Base-by-base conservation (phyloP, 2,113 vertebrate genomes). In the Geothlypis trichas region DNA sequence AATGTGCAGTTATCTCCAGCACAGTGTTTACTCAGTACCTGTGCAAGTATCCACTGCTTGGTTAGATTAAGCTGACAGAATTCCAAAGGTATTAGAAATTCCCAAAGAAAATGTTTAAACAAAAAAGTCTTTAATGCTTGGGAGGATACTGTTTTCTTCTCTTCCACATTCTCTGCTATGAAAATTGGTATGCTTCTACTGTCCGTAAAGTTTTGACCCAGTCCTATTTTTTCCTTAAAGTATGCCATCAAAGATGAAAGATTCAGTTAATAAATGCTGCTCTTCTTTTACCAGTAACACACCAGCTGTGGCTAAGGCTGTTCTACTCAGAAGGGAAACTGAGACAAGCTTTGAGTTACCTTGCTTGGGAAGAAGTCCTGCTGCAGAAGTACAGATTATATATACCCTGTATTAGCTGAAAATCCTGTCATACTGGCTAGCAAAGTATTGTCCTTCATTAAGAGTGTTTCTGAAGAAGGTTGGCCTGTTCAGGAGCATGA, bases 51-150 rank as follows among this genome's bases (percentile, higher is more conserved):
- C 13, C 19, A 79, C 44, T 93, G 82, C 67, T 88, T 71, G 57
- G 65, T 94, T 86, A 84, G 75, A 91, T n/a, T 83, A 90, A 87
- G 67, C 30, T 76, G 84, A 90, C 72, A 93, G 96, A 88, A 47
- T 94, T 96, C 84, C 71, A 80, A 94, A 87, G 35, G 31, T 67
- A 85, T 83, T 85, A 93, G 63, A 54, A 72, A 94, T 76, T 94
- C 62, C 47, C 46, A 92, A 95, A 87, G 63, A 95, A 96, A 93
- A 68, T 61, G 37, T n/a, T 26, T 46, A 82, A 96, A 94, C 80
- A 65, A 27, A 72, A 69, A 73, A 84, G 82, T 69, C 82, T 91
- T 92, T 89, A 84, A 82, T 80, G 77, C 57, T 87, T 95, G 47
- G 55, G 91, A 87, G 27, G 5, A 90, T 61, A 23, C 24, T 72